Conservation (phyloP, 2,797 vertebrate species). For the Tadarida brasiliensis region DNA sequence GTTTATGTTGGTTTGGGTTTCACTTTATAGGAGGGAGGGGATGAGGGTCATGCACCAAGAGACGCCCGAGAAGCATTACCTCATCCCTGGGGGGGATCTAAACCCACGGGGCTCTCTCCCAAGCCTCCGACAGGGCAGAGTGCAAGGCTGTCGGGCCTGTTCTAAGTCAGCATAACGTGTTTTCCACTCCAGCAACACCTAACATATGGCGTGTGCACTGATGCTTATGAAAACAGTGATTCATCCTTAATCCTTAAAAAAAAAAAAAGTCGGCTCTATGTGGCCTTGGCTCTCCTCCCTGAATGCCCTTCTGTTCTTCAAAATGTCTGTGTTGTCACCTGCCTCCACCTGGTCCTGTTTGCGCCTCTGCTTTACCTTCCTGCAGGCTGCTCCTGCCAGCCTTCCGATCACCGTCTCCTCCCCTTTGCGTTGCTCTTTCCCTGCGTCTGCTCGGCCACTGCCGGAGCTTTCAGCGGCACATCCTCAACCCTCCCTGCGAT, state of each 20-base stretch:
- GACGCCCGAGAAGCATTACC: conserved; percentile 72
- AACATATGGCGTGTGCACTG: conserved; percentile 82
- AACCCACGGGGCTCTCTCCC: conserved; percentile 65
- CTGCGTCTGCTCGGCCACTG: background rate
- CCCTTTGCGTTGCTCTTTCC: background rate
- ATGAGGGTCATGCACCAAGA: background rate
- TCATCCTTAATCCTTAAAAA: conserved; percentile 85
- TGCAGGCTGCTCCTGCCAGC: background rate
- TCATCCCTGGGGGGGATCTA: conserved; percentile 78
- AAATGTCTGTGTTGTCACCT: conserved; percentile 63
- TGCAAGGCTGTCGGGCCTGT: conserved; percentile 78
- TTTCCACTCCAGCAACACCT: conserved; percentile 82
- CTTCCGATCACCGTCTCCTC: background rate
- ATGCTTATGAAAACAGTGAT: conserved; percentile 86
- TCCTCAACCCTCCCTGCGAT: background rate
- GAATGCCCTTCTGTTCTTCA: conserved; percentile 75
- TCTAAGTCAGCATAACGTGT: conserved; percentile 68
- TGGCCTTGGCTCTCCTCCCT: conserved; percentile 76
- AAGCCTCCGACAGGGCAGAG: conserved; percentile 49
- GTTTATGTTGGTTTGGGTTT: conserved; percentile 65
- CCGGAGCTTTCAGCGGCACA: background rate
- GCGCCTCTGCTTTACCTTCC: background rate
- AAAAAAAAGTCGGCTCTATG: conserved; percentile 58
- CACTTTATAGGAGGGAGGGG: conserved; percentile 55
- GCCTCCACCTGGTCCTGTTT: background rate